A percentile compares a stretch with the other conserved stretches of the same genome.
These are phyloP conservation scores for Cryptotis parvus DNA, from an alignment of 2,113 vertebrate species.

Conservation along the genomic window DNA sequence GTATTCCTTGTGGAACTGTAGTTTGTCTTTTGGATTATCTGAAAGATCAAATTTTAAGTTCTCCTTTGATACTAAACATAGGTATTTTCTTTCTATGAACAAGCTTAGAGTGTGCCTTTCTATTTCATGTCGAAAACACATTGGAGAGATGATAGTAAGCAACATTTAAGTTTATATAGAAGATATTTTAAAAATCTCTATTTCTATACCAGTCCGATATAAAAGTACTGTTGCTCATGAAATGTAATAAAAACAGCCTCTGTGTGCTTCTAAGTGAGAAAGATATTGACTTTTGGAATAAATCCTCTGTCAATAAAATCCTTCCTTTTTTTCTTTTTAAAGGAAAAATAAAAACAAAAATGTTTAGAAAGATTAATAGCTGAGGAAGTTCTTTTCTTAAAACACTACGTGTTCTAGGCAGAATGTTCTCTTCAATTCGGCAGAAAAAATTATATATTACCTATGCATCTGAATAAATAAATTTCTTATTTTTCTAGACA, in stretches of 20 bases:
- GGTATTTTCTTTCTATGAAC: conserved; percentile 30
- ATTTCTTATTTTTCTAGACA: conserved; percentile 37
- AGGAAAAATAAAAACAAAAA: conserved; percentile 12
- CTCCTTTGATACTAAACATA: background rate
- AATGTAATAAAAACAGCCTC: conserved; percentile 77
- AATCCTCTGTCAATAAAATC: conserved; percentile 67
- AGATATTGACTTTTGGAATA: conserved; percentile 70
- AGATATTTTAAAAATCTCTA: conserved; percentile 47
- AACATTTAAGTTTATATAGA: background rate
- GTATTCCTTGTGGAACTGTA: conserved; percentile 58
- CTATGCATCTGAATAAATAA: background rate
- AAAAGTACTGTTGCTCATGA: conserved; percentile 71
- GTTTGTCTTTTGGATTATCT: conserved; percentile 36
- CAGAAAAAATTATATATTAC: conserved; percentile 8
- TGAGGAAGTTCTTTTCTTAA: conserved; percentile 72
- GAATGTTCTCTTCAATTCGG: conserved; percentile 64
- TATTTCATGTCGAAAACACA: conserved; percentile 15
- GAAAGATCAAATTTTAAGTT: conserved; percentile 70
- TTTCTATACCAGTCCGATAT: conserved; percentile 72
- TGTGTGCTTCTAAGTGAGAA: conserved; percentile 70
- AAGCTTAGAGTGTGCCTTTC: conserved; percentile 35
- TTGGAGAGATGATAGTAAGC: background rate
- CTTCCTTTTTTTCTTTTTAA: no score
- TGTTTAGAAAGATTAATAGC: conserved; percentile 68
- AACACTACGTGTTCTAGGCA: conserved; percentile 70